Evolutionary conservation across 2,888 invertebrate genomes (phyloP).

Genomic region (Phalera bucephala): DNA sequence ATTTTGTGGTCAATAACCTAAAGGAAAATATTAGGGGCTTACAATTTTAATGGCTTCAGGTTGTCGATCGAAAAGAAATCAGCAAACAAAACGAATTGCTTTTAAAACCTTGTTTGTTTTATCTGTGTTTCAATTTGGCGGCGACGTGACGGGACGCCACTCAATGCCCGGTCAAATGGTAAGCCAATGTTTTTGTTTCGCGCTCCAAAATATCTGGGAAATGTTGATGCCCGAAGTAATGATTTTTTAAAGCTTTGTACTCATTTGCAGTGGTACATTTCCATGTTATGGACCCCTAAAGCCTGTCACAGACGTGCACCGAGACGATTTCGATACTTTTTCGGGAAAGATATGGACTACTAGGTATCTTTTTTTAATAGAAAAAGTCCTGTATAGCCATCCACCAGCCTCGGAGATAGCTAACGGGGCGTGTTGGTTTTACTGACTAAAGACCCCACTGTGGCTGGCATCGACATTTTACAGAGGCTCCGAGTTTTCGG

Average conservation of each 20-base stretch:
- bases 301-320: no score
- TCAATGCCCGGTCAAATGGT: background rate
- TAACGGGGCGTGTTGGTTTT: no score
- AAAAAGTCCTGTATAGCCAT: no score
- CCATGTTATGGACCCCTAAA: no score
- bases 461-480: no score
- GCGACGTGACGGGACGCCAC: conserved; percentile 3
- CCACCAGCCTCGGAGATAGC: no score
- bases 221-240: background rate
- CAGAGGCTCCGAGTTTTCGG: no score
- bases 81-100: conserved; percentile 6
- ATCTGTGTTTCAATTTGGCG: conserved; percentile 3
- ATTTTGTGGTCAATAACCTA: background rate
- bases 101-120: conserved; percentile 3
- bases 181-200: conserved; percentile 4
- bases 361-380: no score
- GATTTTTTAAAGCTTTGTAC: background rate
- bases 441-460: no score
- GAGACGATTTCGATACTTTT: no score
- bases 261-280: no score
- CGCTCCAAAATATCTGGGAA: background rate
- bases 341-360: no score
- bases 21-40: background rate
- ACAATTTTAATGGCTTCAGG: background rate
- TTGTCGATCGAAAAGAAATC: conserved; percentile 1